phyloP scores from a whole-genome alignment of 1,140 invertebrate species.

The Potamilus streckersoni region DNA sequence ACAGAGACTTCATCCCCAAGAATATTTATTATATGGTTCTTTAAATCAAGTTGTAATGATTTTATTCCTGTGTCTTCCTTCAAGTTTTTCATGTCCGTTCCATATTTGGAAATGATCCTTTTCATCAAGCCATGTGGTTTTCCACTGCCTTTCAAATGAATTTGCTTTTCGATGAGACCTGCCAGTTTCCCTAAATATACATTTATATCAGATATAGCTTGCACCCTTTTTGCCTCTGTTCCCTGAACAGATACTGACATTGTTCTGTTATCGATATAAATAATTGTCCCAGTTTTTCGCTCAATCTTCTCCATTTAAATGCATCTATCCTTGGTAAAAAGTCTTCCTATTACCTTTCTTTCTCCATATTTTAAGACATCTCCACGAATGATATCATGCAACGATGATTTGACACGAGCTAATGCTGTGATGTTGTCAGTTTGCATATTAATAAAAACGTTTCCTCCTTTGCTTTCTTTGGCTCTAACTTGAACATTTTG shows the following conservation, averaged over 20 bases:
- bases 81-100: conserved; percentile 32
- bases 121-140: conserved; percentile 57
- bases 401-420: conserved; percentile 21
- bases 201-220: conserved; percentile 29
- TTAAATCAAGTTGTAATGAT: conserved; percentile 36
- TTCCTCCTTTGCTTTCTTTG: too few relatives aligned
- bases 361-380: conserved; percentile 34
- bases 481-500: too few relatives aligned
- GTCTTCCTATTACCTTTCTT: conserved; percentile 5
- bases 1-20: conserved; percentile 37
- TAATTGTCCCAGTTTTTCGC: conserved; percentile 29
- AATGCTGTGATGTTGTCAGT: conserved; percentile 3
- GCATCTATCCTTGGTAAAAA: conserved; percentile 42
- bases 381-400: conserved; percentile 38
- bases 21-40: conserved; percentile 42
- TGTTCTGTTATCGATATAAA: conserved; percentile 42
- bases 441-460: too few relatives aligned
- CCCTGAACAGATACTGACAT: conserved; percentile 47
- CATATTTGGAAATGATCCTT: conserved; percentile 39
- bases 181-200: conserved; percentile 32
- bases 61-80: conserved; percentile 20
- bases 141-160: conserved; percentile 33
- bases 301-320: conserved; percentile 34
- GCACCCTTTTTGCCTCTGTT: neutral
- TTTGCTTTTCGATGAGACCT: conserved; percentile 18